Evolutionary conservation across 2,113 vertebrate genomes (phyloP), one percentile per base, ranked within the genome.

Genomic region (Morone saxatilis): DNA sequence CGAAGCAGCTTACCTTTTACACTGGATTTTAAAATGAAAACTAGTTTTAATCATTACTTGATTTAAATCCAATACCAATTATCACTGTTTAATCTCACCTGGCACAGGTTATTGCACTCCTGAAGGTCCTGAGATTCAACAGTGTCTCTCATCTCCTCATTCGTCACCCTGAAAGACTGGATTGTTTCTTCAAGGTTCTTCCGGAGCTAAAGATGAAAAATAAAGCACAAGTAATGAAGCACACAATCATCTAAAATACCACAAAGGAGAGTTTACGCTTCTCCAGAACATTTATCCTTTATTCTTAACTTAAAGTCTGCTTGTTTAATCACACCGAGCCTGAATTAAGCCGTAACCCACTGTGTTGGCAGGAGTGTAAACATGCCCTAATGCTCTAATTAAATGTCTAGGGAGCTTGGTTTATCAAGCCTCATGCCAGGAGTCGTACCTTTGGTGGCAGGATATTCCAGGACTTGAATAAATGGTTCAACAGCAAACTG

Each of bases 401-500:
- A 57, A 56, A 40, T 63, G 7, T 60, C 1, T 3, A 59, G 36
- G 51, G 67, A 1, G 10, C 50, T 36, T 31, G 61, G 17, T 67
- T 66, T 14, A 41, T 7, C 13, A 36, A 40, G 10, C n/a, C 8
- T 71, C 0, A 36, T 11, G 38, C 16, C 17, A 41, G 41, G 1
- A 65, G 36, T 77, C 47, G 5, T 90, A 99, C 98, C 96, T 97
- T 97, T 89, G 92, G 96, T 76, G 96, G 94, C 22, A 96, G 93
- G 54, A 36, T 85, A 36, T 95, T 96, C 97, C 97, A 98, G 4
- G 96, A 94, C 85, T 92, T 94, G 71, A 96, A 76, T 20, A 99
- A 92, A 80, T 98, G 96, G 60, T 96, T 96, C 88, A 99, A 93
- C 71, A 99, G 95, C 81, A 99, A 91, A 89, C 98, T 99, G 85